Base-by-base conservation (phyloP, 1,140 invertebrate genomes). In the Drusus annulatus region DNA sequence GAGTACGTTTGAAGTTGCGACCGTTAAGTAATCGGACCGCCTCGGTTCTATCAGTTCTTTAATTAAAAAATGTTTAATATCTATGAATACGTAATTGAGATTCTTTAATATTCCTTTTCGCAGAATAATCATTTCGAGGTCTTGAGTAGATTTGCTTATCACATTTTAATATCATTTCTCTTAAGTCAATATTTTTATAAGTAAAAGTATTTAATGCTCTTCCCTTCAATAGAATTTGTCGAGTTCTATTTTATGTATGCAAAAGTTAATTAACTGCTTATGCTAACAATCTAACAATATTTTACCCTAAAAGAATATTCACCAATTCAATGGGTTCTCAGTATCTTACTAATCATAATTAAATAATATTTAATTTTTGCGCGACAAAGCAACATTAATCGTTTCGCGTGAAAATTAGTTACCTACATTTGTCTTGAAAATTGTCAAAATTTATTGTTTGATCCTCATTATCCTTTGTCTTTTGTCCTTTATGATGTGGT, bases 391-490 rank as follows among this genome's bases (percentile, higher is more conserved):
- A 45, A 54, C 51, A 52, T 51, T 73, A 19, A 21, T 25, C 52
- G n/a, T 21, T 50, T 45, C 8, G 69, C 50, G 36, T 68, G 63
- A 68, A 36, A 36, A 36, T 68, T 36, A 31, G 63, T 68, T 68
- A 68, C 36, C 36, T 45, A 45, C 63, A 68, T 45, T 45, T 68
- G 63, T 25, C 19, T 73, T 16, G 36, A 25, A 31, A 54, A 23
- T 51, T 25, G 69, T 25, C 69, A 52, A 52, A 25, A 73, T 73
- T 73, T 23, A 54, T 51, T 73, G 50, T 73, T 73, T 73, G 69
- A 73, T 73, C 69, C 21, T 23, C 21, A 16, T 51, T 52, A 50
- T 54, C 69, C 69, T 73, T 71, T 73, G 69, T 73, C 36, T 16
- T 54, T 71, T 73, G 69, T 73, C 36, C 23, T 54, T 52, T 73